Conservation (phyloP, 2,888 invertebrate genomes). For the Erannis defoliaria region DNA sequence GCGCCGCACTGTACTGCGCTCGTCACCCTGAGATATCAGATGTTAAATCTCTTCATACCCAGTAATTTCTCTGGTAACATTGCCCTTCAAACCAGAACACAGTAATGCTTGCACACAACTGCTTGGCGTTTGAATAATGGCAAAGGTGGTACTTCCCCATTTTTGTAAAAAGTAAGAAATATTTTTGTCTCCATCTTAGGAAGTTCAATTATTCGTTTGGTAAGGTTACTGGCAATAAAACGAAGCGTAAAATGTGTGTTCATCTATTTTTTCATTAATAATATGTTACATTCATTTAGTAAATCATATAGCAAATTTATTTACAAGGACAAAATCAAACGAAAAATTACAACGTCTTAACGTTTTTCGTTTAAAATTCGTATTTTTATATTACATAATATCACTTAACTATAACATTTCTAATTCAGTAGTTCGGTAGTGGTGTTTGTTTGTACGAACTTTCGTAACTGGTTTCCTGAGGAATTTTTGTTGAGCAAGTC, state of each 20-base stretch:
- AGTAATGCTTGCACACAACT: too few relatives aligned
- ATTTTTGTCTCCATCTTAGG: neutral
- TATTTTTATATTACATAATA: slow-evolving; percentile 85
- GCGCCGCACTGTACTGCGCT: too few relatives aligned
- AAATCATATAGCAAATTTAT: slow-evolving; percentile 86
- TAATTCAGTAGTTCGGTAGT: slow-evolving; percentile 79
- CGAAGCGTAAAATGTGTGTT: slow-evolving; percentile 77
- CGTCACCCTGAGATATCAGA: too few relatives aligned
- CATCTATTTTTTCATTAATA: slow-evolving; percentile 86
- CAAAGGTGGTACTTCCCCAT: too few relatives aligned
- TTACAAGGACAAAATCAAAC: slow-evolving; percentile 85
- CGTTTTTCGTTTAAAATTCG: slow-evolving; percentile 85
- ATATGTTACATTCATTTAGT: slow-evolving; percentile 86
- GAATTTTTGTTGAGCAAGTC: slow-evolving; percentile 43
- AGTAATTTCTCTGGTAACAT: too few relatives aligned
- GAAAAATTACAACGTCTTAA: slow-evolving; percentile 79
- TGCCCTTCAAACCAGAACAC: too few relatives aligned
- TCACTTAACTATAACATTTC: slow-evolving; percentile 81
- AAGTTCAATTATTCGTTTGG: neutral
- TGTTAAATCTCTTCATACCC: too few relatives aligned
- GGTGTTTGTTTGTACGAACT: slow-evolving; percentile 63
- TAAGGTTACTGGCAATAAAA: slow-evolving; percentile 58
- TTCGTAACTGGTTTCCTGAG: slow-evolving; percentile 57
- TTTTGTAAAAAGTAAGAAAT: too few relatives aligned
- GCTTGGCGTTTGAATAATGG: too few relatives aligned